A percentile compares a stretch with the other conserved stretches of the same genome.
These are phyloP conservation scores for Pterostichus niger DNA, from an alignment of 2,888 invertebrate species.

Conservation along the genomic window DNA sequence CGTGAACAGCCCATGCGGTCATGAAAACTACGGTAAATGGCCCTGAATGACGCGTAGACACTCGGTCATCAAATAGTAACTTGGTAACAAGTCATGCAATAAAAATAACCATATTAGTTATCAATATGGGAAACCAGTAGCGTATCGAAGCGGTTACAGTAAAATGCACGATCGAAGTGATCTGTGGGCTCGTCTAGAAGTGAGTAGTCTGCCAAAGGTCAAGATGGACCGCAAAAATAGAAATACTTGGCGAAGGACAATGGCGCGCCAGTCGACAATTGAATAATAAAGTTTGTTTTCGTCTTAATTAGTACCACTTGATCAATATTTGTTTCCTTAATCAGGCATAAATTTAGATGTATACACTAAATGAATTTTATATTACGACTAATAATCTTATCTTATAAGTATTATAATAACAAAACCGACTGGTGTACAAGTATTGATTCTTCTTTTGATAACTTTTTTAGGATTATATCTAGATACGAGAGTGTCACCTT, in stretches of 20 bases:
- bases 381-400: background rate
- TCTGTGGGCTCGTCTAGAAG: constrained; percentile 35
- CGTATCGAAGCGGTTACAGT: background rate
- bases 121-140: constrained; percentile 16
- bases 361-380: background rate
- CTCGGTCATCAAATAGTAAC: constrained; percentile 1
- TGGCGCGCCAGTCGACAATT: constrained; percentile 57
- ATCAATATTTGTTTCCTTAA: background rate
- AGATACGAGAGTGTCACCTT: too few species aligned
- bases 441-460: too few species aligned
- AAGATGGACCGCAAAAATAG: constrained; percentile 54
- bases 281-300: constrained; percentile 57
- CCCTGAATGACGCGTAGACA: constrained; percentile 14
- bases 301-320: background rate
- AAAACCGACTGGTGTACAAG: too few species aligned
- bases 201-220: constrained; percentile 60
- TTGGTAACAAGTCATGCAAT: constrained; percentile 15
- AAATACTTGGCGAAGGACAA: constrained; percentile 66
- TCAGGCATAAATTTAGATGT: background rate
- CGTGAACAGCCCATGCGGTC: constrained; percentile 6
- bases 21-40: constrained; percentile 18
- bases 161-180: background rate
- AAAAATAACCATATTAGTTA: constrained; percentile 29
- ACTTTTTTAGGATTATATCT: too few species aligned
- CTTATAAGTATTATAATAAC: too few species aligned